Evolutionary conservation across 2,113 vertebrate species (phyloP).

Genomic region (Poecilia latipinna): DNA sequence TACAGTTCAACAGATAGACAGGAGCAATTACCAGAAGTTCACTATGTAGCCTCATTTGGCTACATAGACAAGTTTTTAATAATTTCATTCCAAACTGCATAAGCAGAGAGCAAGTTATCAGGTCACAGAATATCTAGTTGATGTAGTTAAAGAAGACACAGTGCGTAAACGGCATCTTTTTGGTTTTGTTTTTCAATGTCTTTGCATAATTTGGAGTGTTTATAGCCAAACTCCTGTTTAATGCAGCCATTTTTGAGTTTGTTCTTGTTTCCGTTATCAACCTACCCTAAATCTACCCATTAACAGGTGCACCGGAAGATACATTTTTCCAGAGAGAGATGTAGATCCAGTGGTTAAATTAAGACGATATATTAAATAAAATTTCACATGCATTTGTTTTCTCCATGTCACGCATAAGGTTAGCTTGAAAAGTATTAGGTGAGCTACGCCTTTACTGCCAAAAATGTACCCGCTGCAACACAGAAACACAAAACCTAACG

Average conservation of each 20-base stretch:
- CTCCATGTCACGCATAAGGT: background rate
- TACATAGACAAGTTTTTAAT: background rate
- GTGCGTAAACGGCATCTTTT: background rate
- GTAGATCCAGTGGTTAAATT: too few species aligned
- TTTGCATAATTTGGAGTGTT: background rate
- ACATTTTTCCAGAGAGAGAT: background rate
- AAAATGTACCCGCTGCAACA: too few species aligned
- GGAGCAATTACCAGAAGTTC: too few species aligned
- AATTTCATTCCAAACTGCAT: background rate
- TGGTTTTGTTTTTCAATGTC: background rate
- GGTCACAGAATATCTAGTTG: background rate
- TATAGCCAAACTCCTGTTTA: background rate
- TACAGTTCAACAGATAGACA: too few species aligned
- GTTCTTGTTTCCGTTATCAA: background rate
- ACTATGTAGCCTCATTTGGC: too few species aligned
- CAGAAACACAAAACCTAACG: too few species aligned
- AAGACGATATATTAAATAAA: too few species aligned
- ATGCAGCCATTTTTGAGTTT: background rate
- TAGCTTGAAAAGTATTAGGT: background rate
- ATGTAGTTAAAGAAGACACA: background rate
- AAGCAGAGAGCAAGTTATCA: background rate
- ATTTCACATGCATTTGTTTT: background rate
- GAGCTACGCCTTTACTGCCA: background rate
- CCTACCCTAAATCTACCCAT: background rate
- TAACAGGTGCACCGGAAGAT: background rate